Evolutionary conservation across 1,140 invertebrate genomes (phyloP).

Genomic region (Pseudobourletiella spinata): DNA sequence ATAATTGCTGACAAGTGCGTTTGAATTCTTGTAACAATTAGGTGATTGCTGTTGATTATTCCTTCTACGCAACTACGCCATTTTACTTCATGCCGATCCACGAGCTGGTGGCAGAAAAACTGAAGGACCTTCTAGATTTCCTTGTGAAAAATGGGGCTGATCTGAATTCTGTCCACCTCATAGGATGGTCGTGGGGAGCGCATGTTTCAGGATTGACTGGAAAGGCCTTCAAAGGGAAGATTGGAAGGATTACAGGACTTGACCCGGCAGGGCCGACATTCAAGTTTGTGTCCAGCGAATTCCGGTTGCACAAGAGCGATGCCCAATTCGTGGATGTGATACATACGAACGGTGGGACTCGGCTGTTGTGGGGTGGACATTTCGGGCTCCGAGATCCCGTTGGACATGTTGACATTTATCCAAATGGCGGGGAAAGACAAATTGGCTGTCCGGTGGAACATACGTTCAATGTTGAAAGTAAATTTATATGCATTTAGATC

Average conservation of each 20-base stretch:
- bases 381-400: conserved; percentile 18
- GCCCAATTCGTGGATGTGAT: conserved; percentile 34
- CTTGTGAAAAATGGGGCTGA: conserved; percentile 2
- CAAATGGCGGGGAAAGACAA: conserved; percentile 25
- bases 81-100: conserved; percentile 25
- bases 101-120: conserved; percentile 19
- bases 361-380: conserved; percentile 16
- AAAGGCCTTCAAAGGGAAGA: conserved; percentile 13
- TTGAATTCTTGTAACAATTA: no score
- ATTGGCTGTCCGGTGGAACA: conserved; percentile 15
- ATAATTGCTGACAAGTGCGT: no score
- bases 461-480: conserved; percentile 22
- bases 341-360: conserved; percentile 24
- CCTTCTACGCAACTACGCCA: conserved; percentile 12
- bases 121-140: conserved; percentile 27
- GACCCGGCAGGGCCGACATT: conserved; percentile 32
- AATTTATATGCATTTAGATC: background rate
- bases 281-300: conserved; percentile 24
- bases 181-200: conserved; percentile 21
- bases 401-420: conserved; percentile 30
- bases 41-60: conserved; percentile 25
- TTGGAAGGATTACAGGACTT: conserved; percentile 29
- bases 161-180: conserved; percentile 24
- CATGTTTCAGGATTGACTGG: conserved; percentile 28
- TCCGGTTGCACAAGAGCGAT: conserved; percentile 28